These are phyloP conservation scores for Hydrolagus colliei DNA, from an alignment of 2,797 vertebrate species.

Conservation along the genomic window DNA sequence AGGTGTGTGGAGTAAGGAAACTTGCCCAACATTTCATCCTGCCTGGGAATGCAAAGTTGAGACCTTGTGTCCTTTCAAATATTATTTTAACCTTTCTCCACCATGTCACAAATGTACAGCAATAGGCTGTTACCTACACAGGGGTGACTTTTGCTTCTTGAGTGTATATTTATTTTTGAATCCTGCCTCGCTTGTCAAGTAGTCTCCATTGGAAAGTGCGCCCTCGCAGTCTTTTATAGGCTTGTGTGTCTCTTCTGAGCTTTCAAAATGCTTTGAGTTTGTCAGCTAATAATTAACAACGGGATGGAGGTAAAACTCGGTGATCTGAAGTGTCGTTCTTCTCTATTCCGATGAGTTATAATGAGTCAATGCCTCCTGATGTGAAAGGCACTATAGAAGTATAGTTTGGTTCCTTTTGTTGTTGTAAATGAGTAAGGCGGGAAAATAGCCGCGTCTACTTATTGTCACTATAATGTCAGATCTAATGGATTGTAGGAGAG, in stretches of 20 bases:
- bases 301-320: constrained; percentile 36
- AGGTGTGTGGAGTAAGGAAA: too few relatives aligned
- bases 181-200: constrained; percentile 36
- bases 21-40: too few relatives aligned
- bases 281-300: constrained; percentile 36
- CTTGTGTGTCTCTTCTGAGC: constrained; percentile 29
- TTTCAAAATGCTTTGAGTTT: constrained; percentile 39
- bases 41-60: not conserved
- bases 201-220: constrained; percentile 1
- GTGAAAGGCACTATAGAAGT: too few relatives aligned
- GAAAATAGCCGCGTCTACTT: constrained; percentile 7
- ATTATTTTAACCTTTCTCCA: constrained; percentile 32
- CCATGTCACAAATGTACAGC: constrained; percentile 32
- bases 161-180: constrained; percentile 37
- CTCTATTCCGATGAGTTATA: constrained; percentile 31
- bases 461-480: not conserved
- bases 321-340: constrained; percentile 32
- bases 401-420: too few relatives aligned
- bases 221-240: constrained; percentile 30
- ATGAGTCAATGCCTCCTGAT: not conserved
- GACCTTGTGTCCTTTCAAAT: constrained; percentile 36
- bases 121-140: not conserved
- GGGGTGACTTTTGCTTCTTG: constrained; percentile 12
- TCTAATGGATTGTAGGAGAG: not conserved
- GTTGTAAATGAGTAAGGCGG: constrained; percentile 18